Evolutionary conservation across 1,140 invertebrate genomes (phyloP).

Genomic region (Sinonovacula constricta): DNA sequence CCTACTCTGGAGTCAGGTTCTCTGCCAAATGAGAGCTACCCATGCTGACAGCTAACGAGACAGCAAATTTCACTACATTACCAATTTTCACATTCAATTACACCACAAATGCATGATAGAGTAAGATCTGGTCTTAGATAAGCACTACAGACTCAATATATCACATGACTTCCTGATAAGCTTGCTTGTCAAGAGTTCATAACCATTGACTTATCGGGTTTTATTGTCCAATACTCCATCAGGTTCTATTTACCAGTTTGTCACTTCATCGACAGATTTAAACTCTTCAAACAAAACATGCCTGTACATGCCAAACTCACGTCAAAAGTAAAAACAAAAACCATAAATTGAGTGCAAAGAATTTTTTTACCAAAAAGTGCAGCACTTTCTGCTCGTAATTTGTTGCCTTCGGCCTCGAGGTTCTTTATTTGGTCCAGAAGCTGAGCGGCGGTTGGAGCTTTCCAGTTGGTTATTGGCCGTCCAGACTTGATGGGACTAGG

Average conservation of each 20-base stretch:
- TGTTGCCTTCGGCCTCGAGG: conserved; percentile 71
- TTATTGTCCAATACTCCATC: neutral
- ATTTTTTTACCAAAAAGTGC: conserved; percentile 4
- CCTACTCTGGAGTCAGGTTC: too few species aligned
- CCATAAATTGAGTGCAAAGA: neutral
- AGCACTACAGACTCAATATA: too few species aligned
- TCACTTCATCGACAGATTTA: neutral
- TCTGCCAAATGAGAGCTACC: too few species aligned
- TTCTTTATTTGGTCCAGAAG: conserved; percentile 67
- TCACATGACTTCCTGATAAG: too few species aligned
- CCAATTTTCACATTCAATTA: too few species aligned
- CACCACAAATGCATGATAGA: too few species aligned
- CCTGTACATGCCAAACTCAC: conserved; percentile 9
- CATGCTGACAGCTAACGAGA: too few species aligned
- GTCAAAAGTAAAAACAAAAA: conserved; percentile 4
- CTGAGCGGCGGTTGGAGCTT: conserved; percentile 58
- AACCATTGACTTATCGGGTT: too few species aligned
- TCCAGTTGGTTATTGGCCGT: neutral
- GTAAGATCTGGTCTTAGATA: too few species aligned
- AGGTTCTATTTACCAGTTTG: neutral
- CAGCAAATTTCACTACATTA: too few species aligned
- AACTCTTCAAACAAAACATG: conserved; percentile 14
- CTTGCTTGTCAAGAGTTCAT: too few species aligned
- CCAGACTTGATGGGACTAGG: conserved; percentile 28
- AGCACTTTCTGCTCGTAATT: conserved; percentile 58